phyloP scores from a whole-genome alignment of 2,113 vertebrate species.

The Sander vitreus region DNA sequence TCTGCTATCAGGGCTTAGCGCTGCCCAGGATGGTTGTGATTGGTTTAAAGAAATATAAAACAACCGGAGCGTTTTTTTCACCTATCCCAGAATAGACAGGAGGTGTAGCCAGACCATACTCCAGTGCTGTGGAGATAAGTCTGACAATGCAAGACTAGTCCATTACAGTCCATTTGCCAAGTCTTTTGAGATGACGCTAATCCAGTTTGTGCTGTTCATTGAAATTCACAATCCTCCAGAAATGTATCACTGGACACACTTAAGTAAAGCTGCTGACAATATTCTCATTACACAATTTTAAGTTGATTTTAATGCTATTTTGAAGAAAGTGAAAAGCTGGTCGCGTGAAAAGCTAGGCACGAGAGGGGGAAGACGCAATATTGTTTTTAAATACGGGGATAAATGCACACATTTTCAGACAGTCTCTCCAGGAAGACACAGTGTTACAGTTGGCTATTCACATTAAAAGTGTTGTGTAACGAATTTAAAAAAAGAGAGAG shows the following conservation, averaged over 20 bases:
- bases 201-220: background rate
- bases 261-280: background rate
- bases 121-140: too few relatives aligned
- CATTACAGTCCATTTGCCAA: background rate
- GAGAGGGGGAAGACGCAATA: background rate
- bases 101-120: too few relatives aligned
- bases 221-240: background rate
- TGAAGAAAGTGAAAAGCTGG: background rate
- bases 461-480: background rate
- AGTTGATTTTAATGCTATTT: background rate
- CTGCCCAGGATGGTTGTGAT: too few relatives aligned
- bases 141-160: background rate
- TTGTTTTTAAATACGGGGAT: background rate
- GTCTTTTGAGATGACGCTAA: constrained; percentile 1
- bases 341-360: too few relatives aligned
- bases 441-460: background rate
- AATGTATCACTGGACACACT: background rate
- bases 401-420: background rate
- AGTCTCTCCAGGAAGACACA: background rate
- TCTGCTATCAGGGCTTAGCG: too few relatives aligned
- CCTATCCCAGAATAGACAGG: too few relatives aligned
- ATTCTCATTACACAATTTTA: background rate
- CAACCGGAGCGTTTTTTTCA: too few relatives aligned
- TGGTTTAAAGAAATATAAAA: too few relatives aligned
- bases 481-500: background rate